A percentile compares a stretch with the other conserved stretches of the same genome.
These are phyloP conservation scores for Coluber constrictor DNA, from an alignment of 2,797 vertebrate species.

Conservation along the genomic window DNA sequence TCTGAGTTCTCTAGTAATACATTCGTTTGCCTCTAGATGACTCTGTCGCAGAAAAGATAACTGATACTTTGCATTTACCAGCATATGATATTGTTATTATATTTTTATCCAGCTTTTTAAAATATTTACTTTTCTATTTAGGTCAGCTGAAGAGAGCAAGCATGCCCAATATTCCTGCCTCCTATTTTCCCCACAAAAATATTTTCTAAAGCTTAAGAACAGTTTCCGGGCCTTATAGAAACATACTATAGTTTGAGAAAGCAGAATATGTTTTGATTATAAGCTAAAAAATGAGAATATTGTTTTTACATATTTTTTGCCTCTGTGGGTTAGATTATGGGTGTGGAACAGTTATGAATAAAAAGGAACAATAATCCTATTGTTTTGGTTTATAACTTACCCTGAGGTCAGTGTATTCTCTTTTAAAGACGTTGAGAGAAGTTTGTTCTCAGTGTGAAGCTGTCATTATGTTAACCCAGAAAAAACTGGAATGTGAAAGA, in stretches of 20 bases:
- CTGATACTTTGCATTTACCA: neutral
- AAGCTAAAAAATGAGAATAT: neutral
- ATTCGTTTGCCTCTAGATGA: neutral
- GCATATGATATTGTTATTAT: neutral
- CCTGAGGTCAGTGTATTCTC: neutral
- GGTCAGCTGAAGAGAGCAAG: neutral
- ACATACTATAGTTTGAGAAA: neutral
- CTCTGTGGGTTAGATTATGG: neutral
- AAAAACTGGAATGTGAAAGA: neutral
- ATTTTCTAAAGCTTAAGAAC: neutral
- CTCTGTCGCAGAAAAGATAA: neutral
- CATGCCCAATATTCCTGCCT: neutral
- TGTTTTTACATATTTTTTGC: neutral
- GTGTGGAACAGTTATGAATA: neutral
- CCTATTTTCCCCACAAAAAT: neutral
- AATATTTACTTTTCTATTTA: neutral
- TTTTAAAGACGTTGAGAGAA: neutral
- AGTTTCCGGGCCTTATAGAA: neutral
- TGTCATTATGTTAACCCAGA: neutral
- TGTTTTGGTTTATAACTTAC: neutral
- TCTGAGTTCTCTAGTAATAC: neutral
- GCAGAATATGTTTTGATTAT: neutral
- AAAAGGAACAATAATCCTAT: neutral
- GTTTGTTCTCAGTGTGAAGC: neutral
- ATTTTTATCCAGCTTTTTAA: neutral